Evolutionary conservation across 2,797 vertebrate genomes (phyloP), one percentile per base, ranked within the genome.

Genomic region (Heterohyrax brucei): DNA sequence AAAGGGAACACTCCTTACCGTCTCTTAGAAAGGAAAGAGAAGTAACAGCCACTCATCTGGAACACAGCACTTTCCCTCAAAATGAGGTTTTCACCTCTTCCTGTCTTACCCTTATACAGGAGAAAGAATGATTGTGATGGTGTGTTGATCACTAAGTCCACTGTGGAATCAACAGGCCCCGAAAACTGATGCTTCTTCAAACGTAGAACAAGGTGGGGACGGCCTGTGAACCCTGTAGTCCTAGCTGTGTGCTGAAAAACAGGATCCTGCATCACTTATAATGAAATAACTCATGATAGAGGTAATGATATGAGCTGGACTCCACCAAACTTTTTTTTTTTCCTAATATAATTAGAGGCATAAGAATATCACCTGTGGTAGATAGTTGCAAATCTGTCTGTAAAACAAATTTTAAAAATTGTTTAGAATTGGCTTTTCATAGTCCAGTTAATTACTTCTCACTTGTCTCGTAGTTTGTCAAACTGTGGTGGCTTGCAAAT

Each of bases 311-410:
- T 79, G 76, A 66, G 66, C 39, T 59, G 81, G 48, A 68, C 21
- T 76, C 21, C 39, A 81, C 21, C 53, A 56, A 56, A 56, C 10
- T 3, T 56, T 46, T 13, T 89, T 89, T 89, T 30, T 39, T 39
- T 39, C 39, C 39, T 39, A 39, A 44, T 93, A 75, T 70, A 81
- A 62, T 77, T 70, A 90, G 81, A 59, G 76, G n/a, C 33, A 3
- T 56, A 88, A 66, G 68, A 46, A 33, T 33, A 73, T 81, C n/a
- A 44, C n/a, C 73, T 93, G 56, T 81, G 68, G 66, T 64, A 93
- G 44, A 62, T 18, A 87, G 44, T 53, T 80, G 26, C 30, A 66
- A 88, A 88, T 88, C n/a, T 19, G 66, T 64, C 3, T 56, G 21
- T 87, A 80, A 81, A 21, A 66, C 46, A 75, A 87, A 81, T 82